Evolutionary conservation across 2,113 vertebrate genomes (phyloP).

Genomic region (Anhinga anhinga): DNA sequence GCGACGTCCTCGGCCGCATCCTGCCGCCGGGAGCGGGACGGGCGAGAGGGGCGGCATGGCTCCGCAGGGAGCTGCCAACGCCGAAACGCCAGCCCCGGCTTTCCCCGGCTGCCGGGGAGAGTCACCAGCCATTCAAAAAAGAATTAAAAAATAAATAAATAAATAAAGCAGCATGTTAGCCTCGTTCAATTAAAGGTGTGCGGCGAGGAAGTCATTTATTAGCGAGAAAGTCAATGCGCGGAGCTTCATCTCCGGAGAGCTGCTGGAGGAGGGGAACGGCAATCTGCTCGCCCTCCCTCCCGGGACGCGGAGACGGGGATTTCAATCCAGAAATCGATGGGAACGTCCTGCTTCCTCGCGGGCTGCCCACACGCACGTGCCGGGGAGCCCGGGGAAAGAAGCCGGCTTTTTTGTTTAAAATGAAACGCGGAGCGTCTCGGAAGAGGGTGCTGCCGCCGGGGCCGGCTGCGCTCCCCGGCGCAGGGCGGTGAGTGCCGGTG

Average conservation of each 20-base stretch:
- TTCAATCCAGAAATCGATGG: rapidly evolving
- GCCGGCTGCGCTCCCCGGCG: background rate
- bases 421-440: rapidly evolving
- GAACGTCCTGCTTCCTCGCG: background rate
- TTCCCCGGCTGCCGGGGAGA: background rate
- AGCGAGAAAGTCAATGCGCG: rapidly evolving
- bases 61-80: rapidly evolving
- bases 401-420: rapidly evolving
- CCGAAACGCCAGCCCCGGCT: rapidly evolving
- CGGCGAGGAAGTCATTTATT: background rate
- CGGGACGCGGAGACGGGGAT: rapidly evolving
- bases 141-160: background rate
- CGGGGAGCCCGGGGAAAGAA: too few species aligned
- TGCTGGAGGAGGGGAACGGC: background rate
- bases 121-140: background rate
- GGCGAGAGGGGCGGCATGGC: background rate
- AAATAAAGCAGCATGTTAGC: background rate
- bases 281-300: rapidly evolving
- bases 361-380: background rate
- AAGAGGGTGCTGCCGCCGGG: rapidly evolving
- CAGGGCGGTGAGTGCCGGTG: background rate
- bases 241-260: background rate
- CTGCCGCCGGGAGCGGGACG: rapidly evolving
- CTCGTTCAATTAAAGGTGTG: background rate
- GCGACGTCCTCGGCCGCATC: background rate